Evolutionary conservation across 2,888 invertebrate genomes (phyloP), one percentile per base, ranked within the genome.

Genomic region (Euproctis similis): DNA sequence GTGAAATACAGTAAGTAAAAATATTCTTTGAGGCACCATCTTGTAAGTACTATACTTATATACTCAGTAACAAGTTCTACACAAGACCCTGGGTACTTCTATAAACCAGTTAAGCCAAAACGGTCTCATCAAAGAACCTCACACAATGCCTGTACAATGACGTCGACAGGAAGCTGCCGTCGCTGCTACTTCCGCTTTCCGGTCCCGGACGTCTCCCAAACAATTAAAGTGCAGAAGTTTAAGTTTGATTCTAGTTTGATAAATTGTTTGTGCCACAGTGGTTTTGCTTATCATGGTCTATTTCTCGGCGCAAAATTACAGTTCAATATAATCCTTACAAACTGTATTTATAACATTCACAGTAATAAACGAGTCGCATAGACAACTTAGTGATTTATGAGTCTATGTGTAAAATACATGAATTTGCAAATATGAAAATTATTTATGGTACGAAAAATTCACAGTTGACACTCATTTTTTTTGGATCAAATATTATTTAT

Each of bases 121-220:
- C 39, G 33, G 46, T 46, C 39, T 44, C 46, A 36, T 52, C 48
- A 51, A 50, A 57, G 53, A 39, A 31, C 27, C 28, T 31, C 23
- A 42, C 30, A 44, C 46, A 55, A 57, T 58, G 43, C 45, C 37
- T 30, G 42, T 20, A 30, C 38, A 48, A 52, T 53, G 56, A 55
- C 50, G 53, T 45, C 44, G 41, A 31, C 39, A 45, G 60, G 60
- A 60, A 40, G 56, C 40, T 29, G 36, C 40, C 46, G 46, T 45
- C 59, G 50, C 46, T 37, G 42, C 47, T 45, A 47, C 56, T 45
- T 46, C 59, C 59, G 39, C 48, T 21, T 45, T 49, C 48, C 49
- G 42, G 41, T 39, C 13, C 22, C 25, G 29, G 20, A 4, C 17
- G 33, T 30, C 31, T 26, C 16, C 24, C 27, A 31, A 36, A 34